These are phyloP conservation scores for Lytechinus pictus DNA, from an alignment of 35 echinoderm and acorn worm genomes.

Conservation along the genomic window DNA sequence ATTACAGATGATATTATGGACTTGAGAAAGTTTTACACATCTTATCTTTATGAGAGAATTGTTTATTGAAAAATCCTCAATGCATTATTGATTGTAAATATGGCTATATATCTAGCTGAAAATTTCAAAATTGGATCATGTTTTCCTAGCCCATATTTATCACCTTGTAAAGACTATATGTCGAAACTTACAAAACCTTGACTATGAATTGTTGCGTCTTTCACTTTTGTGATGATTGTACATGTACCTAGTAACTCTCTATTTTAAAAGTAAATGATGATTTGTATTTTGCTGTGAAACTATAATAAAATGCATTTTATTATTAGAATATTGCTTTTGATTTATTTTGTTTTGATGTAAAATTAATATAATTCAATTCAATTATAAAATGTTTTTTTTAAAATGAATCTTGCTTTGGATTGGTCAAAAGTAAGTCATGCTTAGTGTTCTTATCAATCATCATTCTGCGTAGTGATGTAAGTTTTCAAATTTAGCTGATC, in stretches of 20 bases:
- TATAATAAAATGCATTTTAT: neutral
- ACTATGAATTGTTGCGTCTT: neutral
- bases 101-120: neutral
- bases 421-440: too few relatives aligned
- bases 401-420: too few relatives aligned
- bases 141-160: neutral
- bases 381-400: too few relatives aligned
- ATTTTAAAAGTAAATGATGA: neutral
- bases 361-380: too few relatives aligned
- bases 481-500: too few relatives aligned
- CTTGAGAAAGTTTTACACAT: neutral
- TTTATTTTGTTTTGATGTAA: neutral
- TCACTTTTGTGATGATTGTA: neutral
- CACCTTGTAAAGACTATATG: conserved; percentile 2
- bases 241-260: neutral
- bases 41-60: neutral
- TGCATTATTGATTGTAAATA: neutral
- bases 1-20: neutral
- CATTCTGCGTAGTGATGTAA: too few relatives aligned
- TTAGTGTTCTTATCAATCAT: too few relatives aligned
- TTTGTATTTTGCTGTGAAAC: conserved; percentile 5
- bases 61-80: neutral
- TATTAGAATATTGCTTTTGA: neutral
- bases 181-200: neutral
- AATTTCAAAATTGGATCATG: neutral